Evolutionary conservation across 2,113 vertebrate genomes (phyloP).

Genomic region (Brachyhypopomus gauderio): DNA sequence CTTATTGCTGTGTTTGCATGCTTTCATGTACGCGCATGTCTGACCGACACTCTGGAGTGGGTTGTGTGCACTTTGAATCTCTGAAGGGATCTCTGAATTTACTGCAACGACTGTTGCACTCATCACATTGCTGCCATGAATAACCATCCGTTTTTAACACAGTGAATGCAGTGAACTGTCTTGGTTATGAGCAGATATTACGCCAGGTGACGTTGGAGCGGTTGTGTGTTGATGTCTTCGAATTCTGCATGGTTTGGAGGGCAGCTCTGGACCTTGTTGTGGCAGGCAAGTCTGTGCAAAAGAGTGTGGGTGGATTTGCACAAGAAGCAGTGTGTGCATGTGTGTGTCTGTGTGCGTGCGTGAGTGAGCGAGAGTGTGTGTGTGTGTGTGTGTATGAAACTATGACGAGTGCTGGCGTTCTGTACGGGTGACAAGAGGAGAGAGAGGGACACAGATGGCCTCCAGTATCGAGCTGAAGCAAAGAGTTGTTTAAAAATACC

Average conservation of each 20-base stretch:
- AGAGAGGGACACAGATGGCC: slow-evolving; percentile 70
- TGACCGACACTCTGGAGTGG: neutral
- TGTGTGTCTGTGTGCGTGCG: slow-evolving; percentile 33
- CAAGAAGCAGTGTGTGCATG: slow-evolving; percentile 45
- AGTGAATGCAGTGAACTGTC: neutral
- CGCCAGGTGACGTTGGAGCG: slow-evolving; percentile 6
- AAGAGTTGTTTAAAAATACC: slow-evolving; percentile 58
- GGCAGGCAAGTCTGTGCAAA: slow-evolving; percentile 57
- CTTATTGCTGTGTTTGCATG: neutral
- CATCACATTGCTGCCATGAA: neutral
- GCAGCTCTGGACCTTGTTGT: slow-evolving; percentile 67
- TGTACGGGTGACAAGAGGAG: slow-evolving; percentile 48
- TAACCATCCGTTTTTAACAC: neutral
- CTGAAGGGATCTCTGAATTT: neutral
- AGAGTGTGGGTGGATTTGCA: slow-evolving; percentile 52
- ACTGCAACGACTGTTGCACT: no score
- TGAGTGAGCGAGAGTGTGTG: slow-evolving; percentile 37
- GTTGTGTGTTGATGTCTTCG: slow-evolving; percentile 27
- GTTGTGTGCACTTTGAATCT: neutral
- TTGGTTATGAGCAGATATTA: neutral
- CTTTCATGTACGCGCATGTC: neutral
- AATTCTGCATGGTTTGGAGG: slow-evolving; percentile 30
- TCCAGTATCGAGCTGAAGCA: slow-evolving; percentile 68
- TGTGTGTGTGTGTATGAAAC: slow-evolving; percentile 39
- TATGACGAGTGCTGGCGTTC: slow-evolving; percentile 50